phyloP scores from a whole-genome alignment of 2,888 invertebrate species.

The Ectropis crepuscularia region DNA sequence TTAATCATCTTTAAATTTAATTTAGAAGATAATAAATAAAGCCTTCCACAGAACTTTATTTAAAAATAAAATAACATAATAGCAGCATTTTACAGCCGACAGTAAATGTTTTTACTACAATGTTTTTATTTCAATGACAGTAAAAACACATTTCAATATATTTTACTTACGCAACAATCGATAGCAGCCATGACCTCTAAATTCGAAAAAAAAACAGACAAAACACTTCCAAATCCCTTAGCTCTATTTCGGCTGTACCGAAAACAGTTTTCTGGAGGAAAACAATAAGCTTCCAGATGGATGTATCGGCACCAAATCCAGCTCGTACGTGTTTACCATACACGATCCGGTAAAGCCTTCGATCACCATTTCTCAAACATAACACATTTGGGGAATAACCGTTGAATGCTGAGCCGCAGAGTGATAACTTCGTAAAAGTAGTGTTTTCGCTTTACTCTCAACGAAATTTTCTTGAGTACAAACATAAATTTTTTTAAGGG shows the following conservation, averaged over 20 bases:
- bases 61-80: no score
- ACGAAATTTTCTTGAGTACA: no score
- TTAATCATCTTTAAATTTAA: no score
- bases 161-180: no score
- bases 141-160: no score
- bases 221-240: neutral
- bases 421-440: neutral
- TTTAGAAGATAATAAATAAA: no score
- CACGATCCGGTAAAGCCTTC: conserved; percentile 26
- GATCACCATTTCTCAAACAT: conserved; percentile 21
- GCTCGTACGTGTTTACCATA: conserved; percentile 34
- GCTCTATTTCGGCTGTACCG: neutral
- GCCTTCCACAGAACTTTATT: no score
- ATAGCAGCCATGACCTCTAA: neutral
- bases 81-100: no score
- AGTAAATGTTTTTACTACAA: no score
- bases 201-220: neutral
- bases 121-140: no score
- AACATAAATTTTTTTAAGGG: no score
- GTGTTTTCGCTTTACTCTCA: no score
- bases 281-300: conserved; percentile 24
- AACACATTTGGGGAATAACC: conserved; percentile 12
- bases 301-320: conserved; percentile 21
- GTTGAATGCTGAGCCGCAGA: conserved; percentile 1
- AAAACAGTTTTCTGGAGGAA: conserved; percentile 8